A percentile compares a stretch with the other conserved stretches of the same genome.
These are phyloP conservation scores for Turnix velox DNA, from an alignment of 2,113 vertebrate genomes.

Conservation along the genomic window DNA sequence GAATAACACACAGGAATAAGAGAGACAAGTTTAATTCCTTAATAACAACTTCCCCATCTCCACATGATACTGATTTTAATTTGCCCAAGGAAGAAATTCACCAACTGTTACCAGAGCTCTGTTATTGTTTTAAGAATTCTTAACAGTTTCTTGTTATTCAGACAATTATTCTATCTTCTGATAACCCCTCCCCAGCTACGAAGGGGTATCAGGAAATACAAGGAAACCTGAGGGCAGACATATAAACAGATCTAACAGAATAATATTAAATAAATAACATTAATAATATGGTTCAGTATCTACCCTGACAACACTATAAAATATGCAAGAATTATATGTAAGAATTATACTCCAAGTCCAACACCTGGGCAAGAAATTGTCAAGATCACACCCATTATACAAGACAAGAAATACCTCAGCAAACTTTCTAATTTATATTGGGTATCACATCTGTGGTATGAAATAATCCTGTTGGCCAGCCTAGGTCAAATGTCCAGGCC, in stretches of 20 bases:
- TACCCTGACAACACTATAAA: neutral
- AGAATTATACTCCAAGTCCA: neutral
- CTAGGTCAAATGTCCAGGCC: neutral
- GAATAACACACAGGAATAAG: neutral
- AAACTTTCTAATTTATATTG: neutral
- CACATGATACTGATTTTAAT: neutral
- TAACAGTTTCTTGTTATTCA: no score
- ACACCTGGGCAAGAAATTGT: neutral
- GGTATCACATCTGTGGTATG: neutral
- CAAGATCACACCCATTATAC: neutral
- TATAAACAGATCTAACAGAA: neutral
- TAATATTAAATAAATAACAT: neutral
- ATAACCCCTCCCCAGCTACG: neutral
- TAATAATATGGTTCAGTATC: neutral
- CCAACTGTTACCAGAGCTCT: neutral
- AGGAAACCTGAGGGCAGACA: neutral
- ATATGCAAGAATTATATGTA: neutral
- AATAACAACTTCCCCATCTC: neutral
- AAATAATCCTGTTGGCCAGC: neutral
- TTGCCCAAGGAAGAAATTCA: neutral
- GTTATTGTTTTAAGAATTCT: no score
- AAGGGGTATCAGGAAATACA: neutral
- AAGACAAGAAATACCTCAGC: neutral
- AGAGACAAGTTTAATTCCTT: neutral
- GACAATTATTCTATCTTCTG: no score